Conservation (phyloP, 2,888 invertebrate genomes). For the Amiota minor region DNA sequence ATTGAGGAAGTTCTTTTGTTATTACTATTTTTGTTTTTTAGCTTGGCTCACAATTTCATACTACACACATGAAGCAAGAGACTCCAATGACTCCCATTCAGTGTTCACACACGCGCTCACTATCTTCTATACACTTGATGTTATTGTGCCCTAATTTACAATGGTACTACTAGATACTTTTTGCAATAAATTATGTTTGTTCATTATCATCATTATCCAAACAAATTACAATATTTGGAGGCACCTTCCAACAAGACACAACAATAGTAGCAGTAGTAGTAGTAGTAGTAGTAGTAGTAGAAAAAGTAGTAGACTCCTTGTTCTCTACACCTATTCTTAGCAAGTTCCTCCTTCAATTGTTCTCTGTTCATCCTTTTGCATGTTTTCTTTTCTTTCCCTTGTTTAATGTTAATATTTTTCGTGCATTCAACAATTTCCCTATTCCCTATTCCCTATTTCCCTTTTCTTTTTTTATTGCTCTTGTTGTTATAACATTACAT, state of each 20-base stretch:
- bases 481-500: constrained; percentile 3
- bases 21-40: too few species aligned
- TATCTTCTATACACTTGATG: neutral
- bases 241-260: neutral
- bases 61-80: too few species aligned
- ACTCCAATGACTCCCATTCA: too few species aligned
- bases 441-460: neutral
- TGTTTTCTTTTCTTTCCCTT: neutral
- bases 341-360: neutral
- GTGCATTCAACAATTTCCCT: neutral
- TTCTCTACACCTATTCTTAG: neutral
- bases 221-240: constrained; percentile 21
- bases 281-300: too few species aligned
- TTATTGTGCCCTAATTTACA: neutral
- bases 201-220: constrained; percentile 15
- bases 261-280: too few species aligned
- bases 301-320: too few species aligned
- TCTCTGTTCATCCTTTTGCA: neutral
- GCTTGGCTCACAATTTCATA: too few species aligned
- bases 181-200: too few species aligned
- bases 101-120: too few species aligned
- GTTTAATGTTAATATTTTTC: neutral
- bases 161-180: too few species aligned
- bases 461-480: constrained; percentile 3
- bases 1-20: too few species aligned